Percentiles rank a stretch among this genome's conserved stretches.
These are phyloP conservation scores for Furcula furcula DNA, from an alignment of 2,888 invertebrate species.

Conservation along the genomic window DNA sequence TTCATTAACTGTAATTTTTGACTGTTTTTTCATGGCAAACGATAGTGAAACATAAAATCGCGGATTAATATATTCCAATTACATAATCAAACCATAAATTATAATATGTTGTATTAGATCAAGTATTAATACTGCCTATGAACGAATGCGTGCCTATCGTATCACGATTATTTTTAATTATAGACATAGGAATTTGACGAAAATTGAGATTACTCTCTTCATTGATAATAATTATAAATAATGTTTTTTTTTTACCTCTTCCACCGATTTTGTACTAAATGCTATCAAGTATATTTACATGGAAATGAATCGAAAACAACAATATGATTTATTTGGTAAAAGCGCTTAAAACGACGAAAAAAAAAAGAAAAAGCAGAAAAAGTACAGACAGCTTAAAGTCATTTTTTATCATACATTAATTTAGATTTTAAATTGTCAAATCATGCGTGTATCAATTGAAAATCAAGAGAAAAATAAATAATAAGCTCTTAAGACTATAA, in stretches of 20 bases:
- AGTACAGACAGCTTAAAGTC: slow-evolving; percentile 18
- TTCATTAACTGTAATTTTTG: too few relatives aligned
- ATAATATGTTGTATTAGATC: too few relatives aligned
- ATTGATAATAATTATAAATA: slow-evolving; percentile 41
- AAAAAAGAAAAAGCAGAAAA: slow-evolving; percentile 12
- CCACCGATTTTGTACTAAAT: slow-evolving; percentile 77
- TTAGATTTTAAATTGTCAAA: too few relatives aligned
- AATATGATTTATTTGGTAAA: slow-evolving; percentile 69
- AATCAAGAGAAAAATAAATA: too few relatives aligned
- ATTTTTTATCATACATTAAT: too few relatives aligned
- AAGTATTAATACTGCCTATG: too few relatives aligned
- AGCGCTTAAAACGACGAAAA: slow-evolving; percentile 52
- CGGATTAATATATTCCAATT: too few relatives aligned
- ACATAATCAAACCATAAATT: too few relatives aligned
- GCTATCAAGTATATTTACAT: slow-evolving; percentile 69
- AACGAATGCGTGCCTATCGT: slow-evolving; percentile 33
- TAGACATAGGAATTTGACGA: slow-evolving; percentile 24
- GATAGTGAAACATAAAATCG: too few relatives aligned
- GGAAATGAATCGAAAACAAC: slow-evolving; percentile 50
- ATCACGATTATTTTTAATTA: slow-evolving; percentile 25
- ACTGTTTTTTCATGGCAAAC: too few relatives aligned
- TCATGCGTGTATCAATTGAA: too few relatives aligned
- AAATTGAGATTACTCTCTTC: slow-evolving; percentile 35
- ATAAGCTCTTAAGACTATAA: too few relatives aligned
- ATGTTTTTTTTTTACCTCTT: slow-evolving; percentile 48